Evolutionary conservation across 2,113 vertebrate species (phyloP), one percentile per base, ranked within the genome.

Genomic region (Anguilla rostrata): DNA sequence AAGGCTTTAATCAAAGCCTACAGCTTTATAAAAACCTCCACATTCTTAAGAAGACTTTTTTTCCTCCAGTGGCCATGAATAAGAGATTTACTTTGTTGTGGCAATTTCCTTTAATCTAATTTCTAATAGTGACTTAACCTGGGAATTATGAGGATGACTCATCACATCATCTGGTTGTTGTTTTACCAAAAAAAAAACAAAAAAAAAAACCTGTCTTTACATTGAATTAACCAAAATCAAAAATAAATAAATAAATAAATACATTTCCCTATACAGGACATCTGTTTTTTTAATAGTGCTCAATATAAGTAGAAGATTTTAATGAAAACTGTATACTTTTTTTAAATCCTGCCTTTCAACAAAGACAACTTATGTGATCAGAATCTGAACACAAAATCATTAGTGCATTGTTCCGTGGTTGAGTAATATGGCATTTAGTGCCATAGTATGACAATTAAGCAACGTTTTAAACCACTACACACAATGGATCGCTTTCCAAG

Each of bases 21-120:
- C 56, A 5, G 93, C 92, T 95, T 89, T 93, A 93, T 94, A 94
- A 94, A 34, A 93, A 90, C 88, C 91, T 88, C 66, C 87, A 89
- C 91, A 86, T 90, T 90, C 91, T 93, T 91, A 91, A 94, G 88
- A 91, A 90, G 90, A 90, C 26, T 18, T 60, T 60, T 89, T 92
- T 93, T 93, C 93, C 89, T 92, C 83, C 89, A 86, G 85, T 89
- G 60, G 29, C 84, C 26, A 88, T 89, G 88, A 91, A 90, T 88
- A 90, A 93, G 91, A 88, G 88, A 94, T 93, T 34, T 94, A 89
- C 93, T 88, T 86, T 85, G 86, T 91, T 90, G 93, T 95, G 71
- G 92, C 88, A 91, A 92, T 90, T 85, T 94, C 92, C 91, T 91
- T 90, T 95, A 83, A 93, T 94, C 94, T 93, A 93, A 94, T 95